Percentiles rank a stretch among this genome's conserved stretches.
Conservation (phyloP, 2,797 vertebrate genomes). For the Scolopax bukidnonensis region DNA sequence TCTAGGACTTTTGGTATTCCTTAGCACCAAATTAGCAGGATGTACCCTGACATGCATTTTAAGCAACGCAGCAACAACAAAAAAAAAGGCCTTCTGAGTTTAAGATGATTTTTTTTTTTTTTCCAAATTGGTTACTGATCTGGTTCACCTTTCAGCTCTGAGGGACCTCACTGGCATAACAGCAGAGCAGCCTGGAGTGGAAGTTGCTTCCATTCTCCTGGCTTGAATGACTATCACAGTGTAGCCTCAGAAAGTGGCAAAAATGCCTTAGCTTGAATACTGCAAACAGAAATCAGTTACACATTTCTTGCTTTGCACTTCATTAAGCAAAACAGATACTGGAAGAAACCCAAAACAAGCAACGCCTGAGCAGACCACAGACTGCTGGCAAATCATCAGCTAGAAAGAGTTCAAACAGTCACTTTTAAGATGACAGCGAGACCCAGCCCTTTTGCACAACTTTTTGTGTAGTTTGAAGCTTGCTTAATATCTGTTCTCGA, state of each 20-base stretch:
- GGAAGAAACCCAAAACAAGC: constrained; percentile 37
- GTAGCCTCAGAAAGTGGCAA: background rate
- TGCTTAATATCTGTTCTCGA: background rate
- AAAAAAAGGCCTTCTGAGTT: background rate
- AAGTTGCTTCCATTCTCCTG: background rate
- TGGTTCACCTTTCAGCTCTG: background rate
- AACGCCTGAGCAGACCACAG: background rate
- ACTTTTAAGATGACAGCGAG: background rate
- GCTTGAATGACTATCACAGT: background rate
- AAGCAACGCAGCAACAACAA: background rate
- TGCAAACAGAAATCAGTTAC: constrained; percentile 41
- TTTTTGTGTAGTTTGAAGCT: background rate
- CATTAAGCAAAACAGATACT: constrained; percentile 42
- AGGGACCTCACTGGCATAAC: background rate
- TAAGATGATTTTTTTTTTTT: background rate
- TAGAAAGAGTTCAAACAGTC: background rate
- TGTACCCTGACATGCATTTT: background rate
- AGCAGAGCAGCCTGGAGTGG: background rate
- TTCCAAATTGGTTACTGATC: background rate
- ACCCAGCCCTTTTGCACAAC: background rate
- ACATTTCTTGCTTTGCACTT: constrained; percentile 1
- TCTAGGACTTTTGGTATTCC: background rate
- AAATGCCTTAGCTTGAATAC: background rate
- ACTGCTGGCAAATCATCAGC: background rate
- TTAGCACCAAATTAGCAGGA: background rate